These are phyloP conservation scores for Oenanthe oenanthe DNA, from an alignment of 2,113 vertebrate genomes.

Conservation along the genomic window DNA sequence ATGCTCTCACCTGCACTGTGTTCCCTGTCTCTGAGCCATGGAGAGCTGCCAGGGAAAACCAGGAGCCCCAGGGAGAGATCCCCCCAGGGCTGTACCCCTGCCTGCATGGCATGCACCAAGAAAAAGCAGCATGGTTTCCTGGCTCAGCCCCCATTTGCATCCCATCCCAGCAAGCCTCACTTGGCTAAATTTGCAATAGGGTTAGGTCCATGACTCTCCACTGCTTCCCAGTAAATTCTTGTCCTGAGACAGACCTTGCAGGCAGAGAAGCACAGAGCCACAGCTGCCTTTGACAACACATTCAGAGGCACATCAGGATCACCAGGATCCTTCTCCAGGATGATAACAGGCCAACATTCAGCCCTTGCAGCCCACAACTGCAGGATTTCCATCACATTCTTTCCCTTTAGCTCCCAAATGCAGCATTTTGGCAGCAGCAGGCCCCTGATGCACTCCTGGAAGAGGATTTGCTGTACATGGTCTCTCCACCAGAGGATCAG, in stretches of 20 bases:
- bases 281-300: not conserved
- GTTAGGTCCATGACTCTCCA: not conserved
- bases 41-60: not conserved
- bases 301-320: not conserved
- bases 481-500: not conserved
- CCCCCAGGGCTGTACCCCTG: not conserved
- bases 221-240: not conserved
- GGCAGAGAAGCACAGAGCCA: not conserved
- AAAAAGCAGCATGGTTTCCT: not conserved
- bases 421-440: not conserved
- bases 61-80: rapidly evolving
- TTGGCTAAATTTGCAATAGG: not conserved
- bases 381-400: not conserved
- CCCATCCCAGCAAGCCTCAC: not conserved
- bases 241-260: not conserved
- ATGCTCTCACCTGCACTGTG: not conserved
- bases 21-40: not conserved
- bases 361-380: rapidly evolving
- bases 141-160: not conserved
- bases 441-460: not conserved
- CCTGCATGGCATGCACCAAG: not conserved
- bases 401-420: not conserved
- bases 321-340: not conserved
- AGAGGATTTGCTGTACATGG: rapidly evolving
- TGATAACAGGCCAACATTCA: not conserved